Evolutionary conservation across 2,113 vertebrate species (phyloP), one percentile per base, ranked within the genome.

Genomic region (Sinocyclocheilus anophthalmus): DNA sequence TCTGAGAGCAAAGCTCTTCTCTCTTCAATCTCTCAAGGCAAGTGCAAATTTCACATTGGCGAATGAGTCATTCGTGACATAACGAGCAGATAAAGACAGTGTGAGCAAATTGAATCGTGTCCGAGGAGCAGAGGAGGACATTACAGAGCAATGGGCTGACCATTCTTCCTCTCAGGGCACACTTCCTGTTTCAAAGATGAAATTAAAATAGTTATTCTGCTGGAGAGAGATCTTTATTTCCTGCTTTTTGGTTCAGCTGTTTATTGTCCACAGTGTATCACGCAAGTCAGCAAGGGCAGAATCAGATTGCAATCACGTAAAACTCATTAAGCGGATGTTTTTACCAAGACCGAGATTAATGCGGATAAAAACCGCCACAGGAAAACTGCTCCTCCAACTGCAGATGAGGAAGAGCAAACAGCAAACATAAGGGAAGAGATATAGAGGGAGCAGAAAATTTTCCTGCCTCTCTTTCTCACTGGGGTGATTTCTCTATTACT

Each of bases 401-500:
- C 48, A 79, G 67, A 69, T 42, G 81, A 81, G 50, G 39, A 84
- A 48, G 20, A 22, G 72, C 55, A 76, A 86, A 84, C 77, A 79
- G 72, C 53, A 76, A 86, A 84, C 78, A 79, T 81, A 82, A 78
- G 20, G 26, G 33, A 33, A 76, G 73, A 78, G 45, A 55, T 86
- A 24, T 20, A 45, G 33, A 80, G 70, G 70, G 70, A 18, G 12
- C 55, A 50, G 77, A 50, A n/a, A 1, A 80, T 81, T 57, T 77
- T 81, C 50, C 77, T 57, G 77, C 30, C 78, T 85, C 42, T 70
- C 30, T 53, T 81, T 82, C 76, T 87, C 73, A 61, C 86, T 84
- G 59, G 67, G 76, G 88, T 90, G 88, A 90, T 82, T 87, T 90
- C 90, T 86, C 84, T 73, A 87, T 90, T 90, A 85, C 78, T 63